phyloP scores from a whole-genome alignment of 1,140 invertebrate genomes.

The Lysiphlebus fabarum region DNA sequence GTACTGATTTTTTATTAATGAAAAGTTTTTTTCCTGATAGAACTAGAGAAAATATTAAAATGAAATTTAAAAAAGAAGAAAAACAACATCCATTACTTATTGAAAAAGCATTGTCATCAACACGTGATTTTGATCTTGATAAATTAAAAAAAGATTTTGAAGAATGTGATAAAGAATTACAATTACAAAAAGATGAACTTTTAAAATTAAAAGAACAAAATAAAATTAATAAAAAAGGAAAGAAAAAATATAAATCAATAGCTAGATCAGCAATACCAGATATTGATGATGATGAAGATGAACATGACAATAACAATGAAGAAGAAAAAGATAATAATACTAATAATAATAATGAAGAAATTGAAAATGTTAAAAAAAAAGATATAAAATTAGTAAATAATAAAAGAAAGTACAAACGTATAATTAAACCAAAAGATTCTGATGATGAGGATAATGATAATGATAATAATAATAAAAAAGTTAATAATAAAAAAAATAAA shows the following conservation, averaged over 20 bases:
- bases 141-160: constrained; percentile 52
- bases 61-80: constrained; percentile 71
- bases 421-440: constrained; percentile 12
- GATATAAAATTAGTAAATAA: constrained; percentile 15
- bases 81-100: constrained; percentile 57
- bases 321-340: no score
- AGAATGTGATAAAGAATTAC: constrained; percentile 27
- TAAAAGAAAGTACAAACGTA: constrained; percentile 18
- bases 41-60: constrained; percentile 75
- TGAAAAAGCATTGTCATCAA: constrained; percentile 57
- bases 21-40: constrained; percentile 75
- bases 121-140: constrained; percentile 55
- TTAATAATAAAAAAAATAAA: constrained; percentile 33
- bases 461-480: constrained; percentile 7
- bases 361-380: constrained; percentile 3
- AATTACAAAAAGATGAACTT: constrained; percentile 20
- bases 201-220: constrained; percentile 1
- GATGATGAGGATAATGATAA: neutral
- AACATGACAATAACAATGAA: no score
- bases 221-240: no score
- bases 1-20: constrained; percentile 89
- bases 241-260: no score
- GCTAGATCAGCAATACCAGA: neutral
- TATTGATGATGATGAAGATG: neutral
- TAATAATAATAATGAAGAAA: constrained; percentile 18